These are phyloP conservation scores for Mormyrus iriodes DNA, from an alignment of 2,113 vertebrate genomes.

Conservation along the genomic window DNA sequence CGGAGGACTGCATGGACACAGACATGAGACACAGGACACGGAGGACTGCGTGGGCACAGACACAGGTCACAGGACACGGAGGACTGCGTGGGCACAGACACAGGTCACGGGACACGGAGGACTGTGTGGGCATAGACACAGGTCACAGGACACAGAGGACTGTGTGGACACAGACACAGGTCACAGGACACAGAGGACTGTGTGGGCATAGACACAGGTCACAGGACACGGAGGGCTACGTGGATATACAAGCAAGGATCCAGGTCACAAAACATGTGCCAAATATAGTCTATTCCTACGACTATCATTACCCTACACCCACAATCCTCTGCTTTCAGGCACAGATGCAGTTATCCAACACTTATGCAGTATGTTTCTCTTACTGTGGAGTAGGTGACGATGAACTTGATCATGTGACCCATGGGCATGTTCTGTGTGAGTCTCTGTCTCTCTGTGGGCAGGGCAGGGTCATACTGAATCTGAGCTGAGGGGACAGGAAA, in stretches of 20 bases:
- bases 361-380: constrained; percentile 21
- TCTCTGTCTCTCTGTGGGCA: constrained; percentile 46
- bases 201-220: too few relatives aligned
- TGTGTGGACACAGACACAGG: not conserved
- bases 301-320: not conserved
- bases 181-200: too few relatives aligned
- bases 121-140: too few relatives aligned
- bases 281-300: too few relatives aligned
- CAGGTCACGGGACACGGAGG: too few relatives aligned
- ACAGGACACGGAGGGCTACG: constrained; percentile 39
- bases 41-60: constrained; percentile 28
- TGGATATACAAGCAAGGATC: not conserved
- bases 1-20: too few relatives aligned
- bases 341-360: not conserved
- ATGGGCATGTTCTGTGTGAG: constrained; percentile 55
- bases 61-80: not conserved
- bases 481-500: constrained; percentile 16
- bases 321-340: not conserved
- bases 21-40: too few relatives aligned
- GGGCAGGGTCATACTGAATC: constrained; percentile 47
- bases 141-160: not conserved
- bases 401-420: constrained; percentile 58
- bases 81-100: too few relatives aligned
- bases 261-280: not conserved
- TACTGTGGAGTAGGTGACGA: constrained; percentile 55